A percentile compares a stretch with the other conserved stretches of the same genome.
phyloP scores from a whole-genome alignment of 1,140 invertebrate genomes.

The Macrotrachela quadricornifera region DNA sequence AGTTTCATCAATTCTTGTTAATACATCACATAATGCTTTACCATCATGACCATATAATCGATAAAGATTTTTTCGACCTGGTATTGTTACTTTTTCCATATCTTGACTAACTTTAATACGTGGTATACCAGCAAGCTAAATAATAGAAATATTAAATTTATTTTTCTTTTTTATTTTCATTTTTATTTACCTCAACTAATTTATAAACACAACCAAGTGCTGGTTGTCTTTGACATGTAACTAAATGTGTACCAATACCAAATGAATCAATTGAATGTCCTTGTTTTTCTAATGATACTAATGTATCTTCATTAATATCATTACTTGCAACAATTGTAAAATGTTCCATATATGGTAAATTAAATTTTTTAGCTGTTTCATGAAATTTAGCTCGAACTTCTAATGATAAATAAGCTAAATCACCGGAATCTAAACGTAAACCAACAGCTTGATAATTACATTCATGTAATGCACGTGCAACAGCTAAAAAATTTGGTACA shows the following conservation, averaged over 20 bases:
- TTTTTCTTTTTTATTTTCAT: neutral
- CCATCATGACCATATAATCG: conserved; percentile 71
- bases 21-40: conserved; percentile 68
- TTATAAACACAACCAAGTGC: conserved; percentile 96
- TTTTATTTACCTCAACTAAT: conserved; percentile 16
- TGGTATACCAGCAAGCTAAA: conserved; percentile 55
- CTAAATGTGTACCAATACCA: conserved; percentile 80
- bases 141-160: neutral
- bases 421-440: conserved; percentile 84
- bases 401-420: conserved; percentile 80
- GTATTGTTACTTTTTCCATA: conserved; percentile 89
- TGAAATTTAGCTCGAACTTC: conserved; percentile 57
- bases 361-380: conserved; percentile 42
- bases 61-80: conserved; percentile 62
- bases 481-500: conserved; percentile 82
- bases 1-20: conserved; percentile 55
- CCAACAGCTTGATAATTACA: conserved; percentile 71
- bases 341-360: conserved; percentile 39
- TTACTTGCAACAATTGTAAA: conserved; percentile 87
- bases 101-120: conserved; percentile 94
- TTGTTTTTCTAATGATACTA: conserved; percentile 29
- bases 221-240: conserved; percentile 61
- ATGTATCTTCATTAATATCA: conserved; percentile 97
- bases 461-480: conserved; percentile 76
- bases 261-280: conserved; percentile 86